Percentiles rank a stretch among this genome's conserved stretches.
phyloP scores from a whole-genome alignment of 1,140 invertebrate species.

The Drosophila leontia region DNA sequence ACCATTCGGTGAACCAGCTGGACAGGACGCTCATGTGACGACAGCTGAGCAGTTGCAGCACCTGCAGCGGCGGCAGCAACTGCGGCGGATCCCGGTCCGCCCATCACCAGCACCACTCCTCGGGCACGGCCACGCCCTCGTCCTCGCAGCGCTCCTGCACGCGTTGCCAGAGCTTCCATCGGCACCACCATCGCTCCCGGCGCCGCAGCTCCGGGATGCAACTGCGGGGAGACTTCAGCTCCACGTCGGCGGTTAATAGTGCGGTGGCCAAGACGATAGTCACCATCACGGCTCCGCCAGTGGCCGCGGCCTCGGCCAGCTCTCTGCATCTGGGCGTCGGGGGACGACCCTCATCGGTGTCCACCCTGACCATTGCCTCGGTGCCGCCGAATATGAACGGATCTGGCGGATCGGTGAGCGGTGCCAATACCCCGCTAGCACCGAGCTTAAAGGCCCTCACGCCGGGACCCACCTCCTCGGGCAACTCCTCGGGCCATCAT shows the following conservation, averaged over 20 bases:
- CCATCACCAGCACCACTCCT: conserved; percentile 73
- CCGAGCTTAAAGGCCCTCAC: conserved; percentile 62
- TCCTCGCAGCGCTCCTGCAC: conserved; percentile 77
- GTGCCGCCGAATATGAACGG: conserved; percentile 55
- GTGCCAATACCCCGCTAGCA: conserved; percentile 63
- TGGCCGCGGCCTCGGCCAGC: conserved; percentile 68
- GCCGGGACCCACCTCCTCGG: conserved; percentile 37
- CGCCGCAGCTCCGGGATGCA: conserved; percentile 77
- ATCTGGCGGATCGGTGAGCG: conserved; percentile 56
- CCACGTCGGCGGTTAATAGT: conserved; percentile 72
- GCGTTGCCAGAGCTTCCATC: conserved; percentile 82
- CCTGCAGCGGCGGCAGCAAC: conserved; percentile 84
- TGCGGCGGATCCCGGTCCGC: conserved; percentile 68
- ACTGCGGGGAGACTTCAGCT: conserved; percentile 64
- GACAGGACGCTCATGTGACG: conserved; percentile 84
- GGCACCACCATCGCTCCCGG: conserved; percentile 77
- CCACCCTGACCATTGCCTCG: conserved; percentile 70
- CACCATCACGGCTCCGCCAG: conserved; percentile 72
- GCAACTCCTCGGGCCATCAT: conserved; percentile 63
- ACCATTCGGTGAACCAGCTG: conserved; percentile 83
- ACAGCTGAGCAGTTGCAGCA: conserved; percentile 84
- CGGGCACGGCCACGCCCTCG: conserved; percentile 57
- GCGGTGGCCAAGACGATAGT: conserved; percentile 72
- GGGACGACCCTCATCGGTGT: conserved; percentile 59
- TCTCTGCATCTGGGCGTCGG: conserved; percentile 60